phyloP scores from a whole-genome alignment of 2,113 vertebrate genomes.

The Elephas maximus region DNA sequence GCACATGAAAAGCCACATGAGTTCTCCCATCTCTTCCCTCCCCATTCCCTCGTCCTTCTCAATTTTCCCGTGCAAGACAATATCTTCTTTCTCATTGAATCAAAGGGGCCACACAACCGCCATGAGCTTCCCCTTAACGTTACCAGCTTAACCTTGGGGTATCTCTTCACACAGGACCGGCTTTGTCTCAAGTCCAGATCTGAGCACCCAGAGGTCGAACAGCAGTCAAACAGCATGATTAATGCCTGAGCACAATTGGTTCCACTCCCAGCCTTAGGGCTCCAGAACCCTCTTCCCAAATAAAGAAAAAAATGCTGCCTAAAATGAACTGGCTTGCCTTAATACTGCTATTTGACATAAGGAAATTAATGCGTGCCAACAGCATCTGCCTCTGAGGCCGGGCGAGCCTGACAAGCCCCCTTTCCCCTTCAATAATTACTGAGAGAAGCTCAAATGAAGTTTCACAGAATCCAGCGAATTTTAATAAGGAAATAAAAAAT shows the following conservation, averaged over 20 bases:
- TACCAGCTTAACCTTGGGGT: conserved; percentile 60
- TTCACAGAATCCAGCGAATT: not conserved
- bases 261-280: conserved; percentile 16
- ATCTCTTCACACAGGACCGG: conserved; percentile 63
- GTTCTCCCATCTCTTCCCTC: not conserved
- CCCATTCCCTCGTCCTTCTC: not conserved
- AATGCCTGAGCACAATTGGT: conserved; percentile 70
- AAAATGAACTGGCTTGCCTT: not conserved
- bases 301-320: not conserved
- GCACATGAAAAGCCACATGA: not conserved
- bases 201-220: conserved; percentile 68
- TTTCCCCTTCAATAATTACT: conserved; percentile 69
- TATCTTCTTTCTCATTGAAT: conserved; percentile 75
- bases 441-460: not conserved
- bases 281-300: conserved; percentile 73
- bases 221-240: conserved; percentile 67
- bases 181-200: conserved; percentile 80
- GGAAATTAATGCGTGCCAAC: conserved; percentile 67
- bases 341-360: conserved; percentile 14
- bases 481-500: not conserved
- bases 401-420: conserved; percentile 65
- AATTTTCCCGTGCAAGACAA: conserved; percentile 58
- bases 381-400: conserved; percentile 67
- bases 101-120: conserved; percentile 60
- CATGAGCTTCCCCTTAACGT: conserved; percentile 65